Evolutionary conservation across 2,797 vertebrate species (phyloP).

Genomic region (Monodelphis domestica): DNA sequence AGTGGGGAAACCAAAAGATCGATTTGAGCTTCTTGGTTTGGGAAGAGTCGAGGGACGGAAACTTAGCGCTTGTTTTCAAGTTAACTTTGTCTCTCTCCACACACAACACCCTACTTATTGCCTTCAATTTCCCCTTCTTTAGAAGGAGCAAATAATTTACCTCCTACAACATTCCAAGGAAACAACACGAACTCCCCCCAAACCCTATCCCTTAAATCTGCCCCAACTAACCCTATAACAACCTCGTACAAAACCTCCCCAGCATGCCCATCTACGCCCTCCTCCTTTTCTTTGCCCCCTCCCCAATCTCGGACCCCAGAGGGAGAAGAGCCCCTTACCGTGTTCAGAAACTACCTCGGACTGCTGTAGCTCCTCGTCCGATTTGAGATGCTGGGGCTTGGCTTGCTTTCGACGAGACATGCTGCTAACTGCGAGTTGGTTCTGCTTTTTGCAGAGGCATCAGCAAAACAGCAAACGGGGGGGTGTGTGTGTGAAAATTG

Average conservation of each 20-base stretch:
- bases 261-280: constrained; percentile 9
- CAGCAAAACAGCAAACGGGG: constrained; percentile 84
- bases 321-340: constrained; percentile 88
- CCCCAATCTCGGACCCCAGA: constrained; percentile 26
- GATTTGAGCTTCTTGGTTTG: constrained; percentile 15
- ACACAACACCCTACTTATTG: constrained; percentile 27
- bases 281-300: constrained; percentile 29
- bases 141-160: constrained; percentile 60
- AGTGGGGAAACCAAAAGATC: constrained; percentile 2
- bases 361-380: constrained; percentile 94
- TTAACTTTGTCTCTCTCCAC: constrained; percentile 46
- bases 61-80: not conserved
- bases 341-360: constrained; percentile 91
- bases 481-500: constrained; percentile 71
- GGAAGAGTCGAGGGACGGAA: not conserved
- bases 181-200: constrained; percentile 72
- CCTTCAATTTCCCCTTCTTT: constrained; percentile 57
- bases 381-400: constrained; percentile 98
- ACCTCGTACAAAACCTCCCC: constrained; percentile 28
- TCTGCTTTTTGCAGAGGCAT: constrained; percentile 94
- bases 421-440: constrained; percentile 91
- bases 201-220: constrained; percentile 60
- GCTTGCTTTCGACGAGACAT: constrained; percentile 99
- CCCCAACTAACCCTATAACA: constrained; percentile 42
- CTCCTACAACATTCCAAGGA: constrained; percentile 65